Conservation (phyloP, 2,888 invertebrate genomes). For the Andrena hattorfiana region DNA sequence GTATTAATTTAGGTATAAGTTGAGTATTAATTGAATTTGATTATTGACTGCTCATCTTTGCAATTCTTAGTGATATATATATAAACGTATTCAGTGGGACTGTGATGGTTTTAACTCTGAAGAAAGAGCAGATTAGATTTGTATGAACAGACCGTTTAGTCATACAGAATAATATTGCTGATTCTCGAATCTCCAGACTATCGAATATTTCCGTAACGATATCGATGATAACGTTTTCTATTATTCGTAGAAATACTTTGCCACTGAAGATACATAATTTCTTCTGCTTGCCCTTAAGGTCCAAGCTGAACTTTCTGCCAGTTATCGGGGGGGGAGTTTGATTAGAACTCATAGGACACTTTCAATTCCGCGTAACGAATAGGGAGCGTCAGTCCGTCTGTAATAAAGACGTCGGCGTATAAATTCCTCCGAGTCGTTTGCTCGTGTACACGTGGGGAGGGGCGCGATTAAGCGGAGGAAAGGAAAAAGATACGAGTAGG, state of each 20-base stretch:
- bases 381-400: constrained; percentile 27
- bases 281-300: neutral
- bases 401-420: constrained; percentile 42
- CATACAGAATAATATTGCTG: too few relatives aligned
- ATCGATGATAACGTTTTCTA: neutral
- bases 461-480: constrained; percentile 57
- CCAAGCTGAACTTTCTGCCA: too few relatives aligned
- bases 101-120: too few relatives aligned
- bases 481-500: constrained; percentile 48
- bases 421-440: constrained; percentile 30
- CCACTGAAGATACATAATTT: neutral
- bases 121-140: too few relatives aligned
- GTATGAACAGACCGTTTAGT: too few relatives aligned
- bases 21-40: too few relatives aligned
- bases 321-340: neutral
- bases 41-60: too few relatives aligned
- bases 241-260: neutral
- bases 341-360: constrained; percentile 12
- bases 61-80: too few relatives aligned
- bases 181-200: neutral
- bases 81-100: too few relatives aligned
- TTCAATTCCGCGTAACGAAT: constrained; percentile 43
- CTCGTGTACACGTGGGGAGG: constrained; percentile 22
- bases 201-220: neutral
- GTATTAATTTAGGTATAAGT: too few relatives aligned